These are phyloP conservation scores for Toxotes lorentzi DNA, from an alignment of 2,797 vertebrate genomes.

Conservation along the genomic window DNA sequence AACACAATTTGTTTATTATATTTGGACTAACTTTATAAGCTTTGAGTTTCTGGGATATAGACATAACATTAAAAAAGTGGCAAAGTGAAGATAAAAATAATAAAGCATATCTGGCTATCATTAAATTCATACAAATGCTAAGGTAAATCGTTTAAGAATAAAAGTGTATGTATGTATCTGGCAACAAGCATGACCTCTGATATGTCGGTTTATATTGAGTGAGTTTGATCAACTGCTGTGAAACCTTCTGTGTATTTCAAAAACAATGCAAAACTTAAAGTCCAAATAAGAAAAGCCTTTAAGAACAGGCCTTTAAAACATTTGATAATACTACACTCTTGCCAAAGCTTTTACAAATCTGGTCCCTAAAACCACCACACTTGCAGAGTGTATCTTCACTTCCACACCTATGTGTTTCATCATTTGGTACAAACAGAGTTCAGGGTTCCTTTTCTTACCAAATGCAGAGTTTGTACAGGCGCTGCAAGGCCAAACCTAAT, in stretches of 20 bases:
- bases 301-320: background rate
- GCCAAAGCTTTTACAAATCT: background rate
- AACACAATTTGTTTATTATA: background rate
- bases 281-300: conserved; percentile 3
- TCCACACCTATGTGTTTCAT: background rate
- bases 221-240: background rate
- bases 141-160: background rate
- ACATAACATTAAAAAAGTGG: background rate
- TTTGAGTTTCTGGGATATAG: background rate
- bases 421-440: background rate
- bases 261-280: background rate
- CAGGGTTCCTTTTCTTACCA: conserved; percentile 1
- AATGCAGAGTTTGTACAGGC: conserved; percentile 7
- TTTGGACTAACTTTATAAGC: background rate
- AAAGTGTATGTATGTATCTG: background rate
- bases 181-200: background rate
- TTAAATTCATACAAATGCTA: background rate
- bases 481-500: background rate
- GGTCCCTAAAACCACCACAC: background rate
- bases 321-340: background rate
- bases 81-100: background rate
- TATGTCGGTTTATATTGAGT: background rate
- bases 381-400: too few species aligned
- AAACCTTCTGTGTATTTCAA: background rate
- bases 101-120: background rate